phyloP scores from a whole-genome alignment of 2,797 vertebrate genomes.

The Anisognathus igniventris region DNA sequence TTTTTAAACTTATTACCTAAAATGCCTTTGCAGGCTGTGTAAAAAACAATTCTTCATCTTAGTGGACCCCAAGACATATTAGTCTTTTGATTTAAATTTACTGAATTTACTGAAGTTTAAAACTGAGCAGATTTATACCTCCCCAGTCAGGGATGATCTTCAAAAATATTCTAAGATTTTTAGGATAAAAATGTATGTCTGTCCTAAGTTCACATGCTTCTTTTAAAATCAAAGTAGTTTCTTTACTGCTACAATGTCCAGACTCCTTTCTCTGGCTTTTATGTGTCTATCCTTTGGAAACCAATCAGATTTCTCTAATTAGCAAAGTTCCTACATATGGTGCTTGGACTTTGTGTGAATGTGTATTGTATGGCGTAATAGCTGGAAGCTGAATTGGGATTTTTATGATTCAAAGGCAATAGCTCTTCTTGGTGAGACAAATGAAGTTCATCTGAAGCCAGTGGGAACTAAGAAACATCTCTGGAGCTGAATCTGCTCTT shows the following conservation, averaged over 20 bases:
- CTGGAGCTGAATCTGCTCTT: neutral
- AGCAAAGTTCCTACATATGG: neutral
- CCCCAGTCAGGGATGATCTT: neutral
- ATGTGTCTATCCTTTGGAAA: neutral
- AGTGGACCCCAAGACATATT: neutral
- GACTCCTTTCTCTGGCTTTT: neutral
- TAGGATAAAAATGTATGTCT: neutral
- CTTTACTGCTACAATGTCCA: neutral
- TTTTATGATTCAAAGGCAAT: neutral
- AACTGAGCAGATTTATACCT: neutral
- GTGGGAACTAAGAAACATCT: neutral
- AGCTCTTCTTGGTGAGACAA: neutral
- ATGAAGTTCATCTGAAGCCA: neutral
- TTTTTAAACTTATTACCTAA: neutral
- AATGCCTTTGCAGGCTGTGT: neutral
- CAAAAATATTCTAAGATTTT: neutral
- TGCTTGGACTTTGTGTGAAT: neutral
- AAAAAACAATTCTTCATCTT: neutral
- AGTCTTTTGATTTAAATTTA: neutral
- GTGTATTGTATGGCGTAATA: neutral
- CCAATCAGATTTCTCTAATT: neutral
- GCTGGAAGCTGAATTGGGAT: neutral
- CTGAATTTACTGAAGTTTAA: neutral
- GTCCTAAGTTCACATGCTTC: neutral
- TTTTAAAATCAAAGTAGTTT: neutral